Conservation (phyloP, 2,888 invertebrate genomes). For the Eulithis testata region DNA sequence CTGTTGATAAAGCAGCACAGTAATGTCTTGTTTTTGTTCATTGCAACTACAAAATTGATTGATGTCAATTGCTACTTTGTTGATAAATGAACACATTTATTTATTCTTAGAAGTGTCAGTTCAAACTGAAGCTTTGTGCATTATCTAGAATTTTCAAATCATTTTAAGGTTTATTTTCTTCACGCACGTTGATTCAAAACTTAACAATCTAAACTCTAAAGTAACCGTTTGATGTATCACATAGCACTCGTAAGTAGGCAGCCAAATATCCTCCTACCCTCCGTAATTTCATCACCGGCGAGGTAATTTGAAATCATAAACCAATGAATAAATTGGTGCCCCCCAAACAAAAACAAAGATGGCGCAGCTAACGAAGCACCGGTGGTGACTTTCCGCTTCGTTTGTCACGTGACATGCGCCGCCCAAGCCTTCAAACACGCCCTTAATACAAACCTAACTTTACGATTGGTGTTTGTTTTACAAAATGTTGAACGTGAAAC, state of each 20-base stretch:
- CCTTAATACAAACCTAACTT: conserved; percentile 62
- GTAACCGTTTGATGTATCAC: not conserved
- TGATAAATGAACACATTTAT: conserved; percentile 23
- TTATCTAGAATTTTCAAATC: not conserved
- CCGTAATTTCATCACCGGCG: conserved; percentile 35
- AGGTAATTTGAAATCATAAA: conserved; percentile 48
- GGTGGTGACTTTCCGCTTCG: conserved; percentile 71
- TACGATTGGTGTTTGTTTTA: conserved; percentile 65
- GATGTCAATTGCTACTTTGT: conserved; percentile 30
- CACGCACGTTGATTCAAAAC: not conserved
- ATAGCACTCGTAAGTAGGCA: not conserved
- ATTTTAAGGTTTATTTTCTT: not conserved
- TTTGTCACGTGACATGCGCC: conserved; percentile 69
- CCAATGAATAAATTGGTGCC: conserved; percentile 52
- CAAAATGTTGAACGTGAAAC: conserved; percentile 55
- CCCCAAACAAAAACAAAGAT: conserved; percentile 70
- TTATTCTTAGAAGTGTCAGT: too few relatives aligned
- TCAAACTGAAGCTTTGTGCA: conserved; percentile 1
- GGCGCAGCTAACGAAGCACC: conserved; percentile 61
- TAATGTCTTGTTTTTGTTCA: conserved; percentile 63
- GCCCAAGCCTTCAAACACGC: conserved; percentile 72
- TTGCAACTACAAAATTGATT: conserved; percentile 44
- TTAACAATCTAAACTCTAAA: not conserved
- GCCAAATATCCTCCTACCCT: conserved; percentile 14
- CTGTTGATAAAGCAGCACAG: conserved; percentile 67